These are phyloP conservation scores for Ispidina lecontei DNA, from an alignment of 2,797 vertebrate genomes.

Conservation along the genomic window DNA sequence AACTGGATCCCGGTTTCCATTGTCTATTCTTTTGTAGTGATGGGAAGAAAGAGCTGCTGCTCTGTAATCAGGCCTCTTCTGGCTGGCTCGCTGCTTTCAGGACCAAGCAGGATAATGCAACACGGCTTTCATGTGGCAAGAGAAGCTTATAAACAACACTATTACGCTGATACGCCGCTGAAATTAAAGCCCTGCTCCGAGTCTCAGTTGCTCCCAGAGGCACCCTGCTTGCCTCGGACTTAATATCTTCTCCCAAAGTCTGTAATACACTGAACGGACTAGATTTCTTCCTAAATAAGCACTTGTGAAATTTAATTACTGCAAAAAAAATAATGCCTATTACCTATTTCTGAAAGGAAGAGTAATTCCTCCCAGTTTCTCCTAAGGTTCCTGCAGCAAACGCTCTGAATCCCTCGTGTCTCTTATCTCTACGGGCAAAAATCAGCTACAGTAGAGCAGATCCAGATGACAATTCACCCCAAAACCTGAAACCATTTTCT, in stretches of 20 bases:
- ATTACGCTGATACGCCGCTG: neutral
- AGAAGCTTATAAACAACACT: constrained; percentile 37
- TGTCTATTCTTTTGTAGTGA: constrained; percentile 58
- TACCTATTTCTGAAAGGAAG: neutral
- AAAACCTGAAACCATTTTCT: neutral
- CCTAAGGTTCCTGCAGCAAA: neutral
- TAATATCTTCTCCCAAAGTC: neutral
- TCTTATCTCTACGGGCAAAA: neutral
- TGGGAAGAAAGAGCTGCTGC: constrained; percentile 36
- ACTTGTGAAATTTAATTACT: neutral
- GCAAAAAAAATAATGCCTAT: neutral
- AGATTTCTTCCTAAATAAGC: neutral
- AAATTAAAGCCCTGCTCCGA: constrained; percentile 39
- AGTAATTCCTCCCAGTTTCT: neutral
- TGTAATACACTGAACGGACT: accelerated
- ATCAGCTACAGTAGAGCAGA: neutral
- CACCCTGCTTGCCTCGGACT: neutral
- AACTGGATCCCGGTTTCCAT: constrained; percentile 11
- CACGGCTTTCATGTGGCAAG: constrained; percentile 28
- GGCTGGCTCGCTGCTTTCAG: neutral
- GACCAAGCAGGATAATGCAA: constrained; percentile 14
- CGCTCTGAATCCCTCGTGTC: neutral
- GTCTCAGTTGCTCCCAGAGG: constrained; percentile 9
- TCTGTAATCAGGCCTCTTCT: constrained; percentile 41
- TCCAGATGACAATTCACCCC: neutral